A percentile compares a stretch with the other conserved stretches of the same genome.
phyloP scores from a whole-genome alignment of 2,113 vertebrate species.

The Eupsittula cactorum region DNA sequence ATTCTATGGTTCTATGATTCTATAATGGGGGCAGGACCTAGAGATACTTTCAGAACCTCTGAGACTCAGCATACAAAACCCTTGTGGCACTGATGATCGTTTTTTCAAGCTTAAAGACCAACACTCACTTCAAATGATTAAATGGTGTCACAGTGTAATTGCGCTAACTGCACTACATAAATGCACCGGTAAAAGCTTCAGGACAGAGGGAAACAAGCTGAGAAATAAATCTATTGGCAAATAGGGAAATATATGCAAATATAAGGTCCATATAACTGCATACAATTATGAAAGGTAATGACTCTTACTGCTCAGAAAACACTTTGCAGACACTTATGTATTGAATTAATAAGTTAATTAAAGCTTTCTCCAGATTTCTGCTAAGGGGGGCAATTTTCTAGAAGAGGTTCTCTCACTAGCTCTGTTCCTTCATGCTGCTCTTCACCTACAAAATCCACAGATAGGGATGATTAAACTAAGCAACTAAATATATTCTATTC shows the following conservation, averaged over 20 bases:
- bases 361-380: not conserved
- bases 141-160: not conserved
- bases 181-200: not conserved
- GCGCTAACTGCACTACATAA: not conserved
- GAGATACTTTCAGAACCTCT: not conserved
- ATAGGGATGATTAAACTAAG: not conserved
- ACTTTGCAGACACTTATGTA: not conserved
- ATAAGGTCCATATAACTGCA: not conserved
- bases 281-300: not conserved
- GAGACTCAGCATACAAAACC: not conserved
- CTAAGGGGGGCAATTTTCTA: not conserved
- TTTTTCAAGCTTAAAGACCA: not conserved
- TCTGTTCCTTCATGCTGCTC: not conserved
- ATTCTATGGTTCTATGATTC: too few relatives aligned
- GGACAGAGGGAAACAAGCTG: not conserved
- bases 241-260: not conserved
- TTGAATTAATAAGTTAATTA: constrained; percentile 32
- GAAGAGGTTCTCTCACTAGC: not conserved
- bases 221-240: not conserved
- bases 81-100: accelerated
- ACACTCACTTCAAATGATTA: not conserved
- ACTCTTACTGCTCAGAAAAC: not conserved
- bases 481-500: not conserved
- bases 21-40: not conserved
- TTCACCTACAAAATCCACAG: not conserved